Percentiles rank a stretch among this genome's conserved stretches.
These are phyloP conservation scores for Oligia strigilis DNA, from an alignment of 2,888 invertebrate species.

Conservation along the genomic window DNA sequence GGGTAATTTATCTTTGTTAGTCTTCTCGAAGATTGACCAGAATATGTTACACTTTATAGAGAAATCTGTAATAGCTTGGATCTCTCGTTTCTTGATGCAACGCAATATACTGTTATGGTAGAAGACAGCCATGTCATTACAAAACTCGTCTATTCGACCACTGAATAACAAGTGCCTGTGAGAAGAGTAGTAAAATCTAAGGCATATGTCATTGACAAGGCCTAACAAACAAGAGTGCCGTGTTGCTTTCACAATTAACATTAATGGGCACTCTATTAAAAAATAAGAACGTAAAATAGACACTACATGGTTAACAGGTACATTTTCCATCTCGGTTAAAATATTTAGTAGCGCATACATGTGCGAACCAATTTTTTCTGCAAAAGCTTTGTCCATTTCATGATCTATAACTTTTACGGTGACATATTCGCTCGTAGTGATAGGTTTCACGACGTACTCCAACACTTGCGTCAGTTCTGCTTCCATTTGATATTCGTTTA, in stretches of 20 bases:
- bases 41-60: conserved; percentile 67
- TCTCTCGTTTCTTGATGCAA: conserved; percentile 66
- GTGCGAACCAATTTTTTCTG: conserved; percentile 62
- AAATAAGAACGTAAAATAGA: conserved; percentile 58
- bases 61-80: conserved; percentile 64
- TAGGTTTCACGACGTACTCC: conserved; percentile 65
- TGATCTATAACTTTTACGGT: conserved; percentile 55
- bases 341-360: conserved; percentile 62
- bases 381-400: conserved; percentile 60
- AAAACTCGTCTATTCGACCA: conserved; percentile 60
- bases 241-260: conserved; percentile 40
- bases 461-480: conserved; percentile 64
- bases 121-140: conserved; percentile 62
- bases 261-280: conserved; percentile 44
- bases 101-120: conserved; percentile 63
- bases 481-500: conserved; percentile 71
- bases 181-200: conserved; percentile 36
- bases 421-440: conserved; percentile 62
- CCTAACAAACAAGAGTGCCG: conserved; percentile 38
- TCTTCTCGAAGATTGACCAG: conserved; percentile 68
- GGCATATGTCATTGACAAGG: conserved; percentile 39
- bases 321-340: conserved; percentile 60
- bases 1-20: conserved; percentile 39
- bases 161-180: conserved; percentile 37
- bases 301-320: conserved; percentile 64